Evolutionary conservation across 2,888 invertebrate species (phyloP), one percentile per base, ranked within the genome.

Genomic region (Drosophila aldrichi): DNA sequence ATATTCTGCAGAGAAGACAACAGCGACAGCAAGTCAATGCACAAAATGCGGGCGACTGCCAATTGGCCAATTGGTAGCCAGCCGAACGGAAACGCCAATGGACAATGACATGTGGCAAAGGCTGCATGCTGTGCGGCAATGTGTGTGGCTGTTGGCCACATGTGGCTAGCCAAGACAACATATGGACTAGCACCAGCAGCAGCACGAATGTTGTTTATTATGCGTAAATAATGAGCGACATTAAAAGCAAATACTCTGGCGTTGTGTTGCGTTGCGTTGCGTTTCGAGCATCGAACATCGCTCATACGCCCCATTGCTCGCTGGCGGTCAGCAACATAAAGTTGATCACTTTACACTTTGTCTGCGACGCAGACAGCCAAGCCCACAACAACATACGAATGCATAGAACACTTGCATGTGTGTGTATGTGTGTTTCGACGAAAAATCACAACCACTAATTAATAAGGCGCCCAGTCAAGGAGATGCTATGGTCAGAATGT

Each of bases 151-250:
- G 46, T 22, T 62, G 49, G 54, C 59, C 51, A 63, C 57, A 59
- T 73, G 55, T 46, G 41, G 63, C 44, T 60, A 57, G 43, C 48
- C n/a, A 48, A 10, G 29, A 29, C 29, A 48, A 16, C 46, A 46
- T 46, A n/a, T 46, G n/a, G 25, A 46, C 46, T 25, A 36, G 20
- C 16, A 32, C 4, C 54, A 32, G 29, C 54, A 51, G 29, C 16
- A 22, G 43, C 56, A 25, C 38, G 34, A 22, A n/a, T 22, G 66
- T 67, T 79, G 74, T 79, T 79, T 81, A 82, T 73, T 69, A 77
- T 79, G 82, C 79, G 85, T 77, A 70, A 82, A 82, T 81, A 82
- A 82, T 83, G 76, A 74, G 70, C 70, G 77, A 73, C 74, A 85
- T 84, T 82, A 80, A 82, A 72, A 74, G 58, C 72, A 70, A 69